A percentile compares a stretch with the other conserved stretches of the same genome.
Conservation (phyloP, 2,113 vertebrate genomes). For the Antechinus flavipes region DNA sequence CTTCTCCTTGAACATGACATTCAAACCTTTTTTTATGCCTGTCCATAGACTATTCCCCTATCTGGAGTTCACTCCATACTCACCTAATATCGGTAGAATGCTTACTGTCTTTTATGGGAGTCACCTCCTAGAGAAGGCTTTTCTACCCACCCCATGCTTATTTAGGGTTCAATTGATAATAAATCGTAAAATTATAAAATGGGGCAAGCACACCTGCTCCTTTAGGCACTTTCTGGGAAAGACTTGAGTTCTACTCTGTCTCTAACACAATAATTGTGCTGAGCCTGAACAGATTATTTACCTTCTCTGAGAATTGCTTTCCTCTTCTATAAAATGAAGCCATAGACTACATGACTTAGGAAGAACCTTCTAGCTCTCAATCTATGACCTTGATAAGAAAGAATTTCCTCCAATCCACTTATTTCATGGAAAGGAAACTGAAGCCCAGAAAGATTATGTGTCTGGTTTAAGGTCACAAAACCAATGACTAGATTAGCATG, state of each 20-base stretch:
- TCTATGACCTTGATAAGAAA: not conserved
- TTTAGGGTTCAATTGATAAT: not conserved
- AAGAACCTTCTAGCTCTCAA: not conserved
- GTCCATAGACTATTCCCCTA: not conserved
- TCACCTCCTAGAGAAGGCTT: not conserved
- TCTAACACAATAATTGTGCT: not conserved
- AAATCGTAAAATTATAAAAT: not conserved
- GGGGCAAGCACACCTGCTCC: not conserved
- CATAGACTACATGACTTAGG: not conserved
- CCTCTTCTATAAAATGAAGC: not conserved
- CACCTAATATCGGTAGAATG: not conserved
- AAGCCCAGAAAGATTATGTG: not conserved
- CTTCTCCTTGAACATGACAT: not conserved
- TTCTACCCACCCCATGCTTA: not conserved
- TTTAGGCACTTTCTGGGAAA: not conserved
- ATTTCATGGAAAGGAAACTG: not conserved
- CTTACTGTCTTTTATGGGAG: not conserved
- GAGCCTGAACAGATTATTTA: not conserved
- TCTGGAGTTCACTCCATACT: not conserved
- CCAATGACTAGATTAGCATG: no score
- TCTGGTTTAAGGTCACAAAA: not conserved
- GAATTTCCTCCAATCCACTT: not conserved
- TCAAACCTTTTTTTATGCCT: not conserved
- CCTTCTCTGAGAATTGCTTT: not conserved
- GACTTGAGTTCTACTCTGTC: not conserved